phyloP scores from a whole-genome alignment of 2,113 vertebrate genomes.

The Sphyrna mokarran region DNA sequence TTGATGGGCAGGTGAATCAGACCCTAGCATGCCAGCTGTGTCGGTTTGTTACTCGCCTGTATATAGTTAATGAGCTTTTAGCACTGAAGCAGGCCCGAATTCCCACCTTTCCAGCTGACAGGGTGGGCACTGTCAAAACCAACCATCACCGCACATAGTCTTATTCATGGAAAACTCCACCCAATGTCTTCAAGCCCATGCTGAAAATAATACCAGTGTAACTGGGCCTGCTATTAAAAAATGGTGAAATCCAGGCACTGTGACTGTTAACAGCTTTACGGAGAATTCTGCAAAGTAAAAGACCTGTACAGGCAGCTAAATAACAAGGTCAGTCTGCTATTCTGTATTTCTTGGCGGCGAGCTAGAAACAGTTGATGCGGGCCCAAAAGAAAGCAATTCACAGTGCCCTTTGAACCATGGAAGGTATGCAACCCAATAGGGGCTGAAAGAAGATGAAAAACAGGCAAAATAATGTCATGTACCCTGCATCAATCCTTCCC shows the following conservation, averaged over 20 bases:
- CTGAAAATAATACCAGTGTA: neutral
- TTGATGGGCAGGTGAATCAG: too few species aligned
- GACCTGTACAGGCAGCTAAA: neutral
- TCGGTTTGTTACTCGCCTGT: too few species aligned
- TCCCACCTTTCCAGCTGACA: neutral
- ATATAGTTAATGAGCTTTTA: too few species aligned
- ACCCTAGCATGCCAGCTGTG: too few species aligned
- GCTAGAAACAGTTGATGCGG: neutral
- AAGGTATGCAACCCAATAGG: neutral
- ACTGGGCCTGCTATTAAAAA: neutral
- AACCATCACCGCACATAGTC: too few species aligned
- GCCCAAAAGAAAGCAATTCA: neutral
- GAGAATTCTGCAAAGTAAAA: neutral
- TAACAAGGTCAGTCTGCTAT: neutral
- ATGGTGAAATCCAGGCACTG: neutral
- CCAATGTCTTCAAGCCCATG: too few species aligned
- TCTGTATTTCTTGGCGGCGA: neutral
- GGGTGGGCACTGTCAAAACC: too few species aligned
- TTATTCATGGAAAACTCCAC: too few species aligned
- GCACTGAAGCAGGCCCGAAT: too few species aligned
- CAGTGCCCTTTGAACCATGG: neutral
- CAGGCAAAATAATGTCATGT: neutral
- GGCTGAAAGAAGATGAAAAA: neutral
- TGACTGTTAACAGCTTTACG: neutral
- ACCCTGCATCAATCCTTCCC: neutral